These are phyloP conservation scores for Cataglyphis cursor DNA, from an alignment of 2,888 invertebrate genomes.

Conservation along the genomic window DNA sequence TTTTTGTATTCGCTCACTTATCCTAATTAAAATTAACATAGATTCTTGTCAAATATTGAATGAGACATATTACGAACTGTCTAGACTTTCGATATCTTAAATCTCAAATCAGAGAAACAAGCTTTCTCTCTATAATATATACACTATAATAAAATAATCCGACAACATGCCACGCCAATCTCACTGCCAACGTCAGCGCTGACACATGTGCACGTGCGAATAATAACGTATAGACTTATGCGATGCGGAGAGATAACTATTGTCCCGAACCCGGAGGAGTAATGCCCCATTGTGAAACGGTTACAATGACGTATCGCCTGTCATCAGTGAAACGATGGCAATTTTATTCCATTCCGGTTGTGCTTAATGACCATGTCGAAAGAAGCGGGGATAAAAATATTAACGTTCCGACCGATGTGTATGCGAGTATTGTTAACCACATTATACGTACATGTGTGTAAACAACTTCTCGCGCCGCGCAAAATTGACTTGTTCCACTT, in stretches of 20 bases:
- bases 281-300: slow-evolving; percentile 82
- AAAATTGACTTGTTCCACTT: slow-evolving; percentile 44
- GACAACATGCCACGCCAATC: not conserved
- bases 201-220: slow-evolving; percentile 71
- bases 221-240: slow-evolving; percentile 70
- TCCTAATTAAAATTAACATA: not conserved
- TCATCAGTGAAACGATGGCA: slow-evolving; percentile 69
- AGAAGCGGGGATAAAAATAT: slow-evolving; percentile 31
- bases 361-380: slow-evolving; percentile 54
- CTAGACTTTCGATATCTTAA: slow-evolving; percentile 6
- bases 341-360: slow-evolving; percentile 70
- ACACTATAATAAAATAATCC: slow-evolving; percentile 25
- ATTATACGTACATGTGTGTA: not conserved
- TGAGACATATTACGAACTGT: not conserved
- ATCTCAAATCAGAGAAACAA: not conserved
- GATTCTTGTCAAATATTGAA: not conserved
- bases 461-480: slow-evolving; percentile 5
- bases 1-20: not conserved
- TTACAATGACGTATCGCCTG: slow-evolving; percentile 78
- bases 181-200: slow-evolving; percentile 55
- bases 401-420: slow-evolving; percentile 14
- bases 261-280: slow-evolving; percentile 77
- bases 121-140: slow-evolving; percentile 9
- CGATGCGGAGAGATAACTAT: slow-evolving; percentile 74
- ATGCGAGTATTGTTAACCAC: slow-evolving; percentile 15